Conservation (phyloP, 2,797 vertebrate species). For the Pantherophis alleghaniensis region DNA sequence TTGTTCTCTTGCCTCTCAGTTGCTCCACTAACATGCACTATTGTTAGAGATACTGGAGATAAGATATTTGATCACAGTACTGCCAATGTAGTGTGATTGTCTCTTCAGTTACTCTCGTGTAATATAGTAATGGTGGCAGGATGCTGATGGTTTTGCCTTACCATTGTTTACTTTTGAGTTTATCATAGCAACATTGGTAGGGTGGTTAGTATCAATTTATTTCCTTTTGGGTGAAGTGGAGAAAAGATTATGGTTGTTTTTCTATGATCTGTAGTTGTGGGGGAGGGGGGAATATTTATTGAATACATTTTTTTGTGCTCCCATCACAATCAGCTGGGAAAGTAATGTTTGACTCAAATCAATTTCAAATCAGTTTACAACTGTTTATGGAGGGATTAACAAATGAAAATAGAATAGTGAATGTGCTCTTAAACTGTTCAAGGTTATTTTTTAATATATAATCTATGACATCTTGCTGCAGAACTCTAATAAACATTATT, state of each 20-base stretch:
- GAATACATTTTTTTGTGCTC: background rate
- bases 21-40: background rate
- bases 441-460: background rate
- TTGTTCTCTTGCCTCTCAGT: background rate
- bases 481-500: slow-evolving; percentile 46
- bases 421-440: background rate
- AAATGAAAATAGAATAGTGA: background rate
- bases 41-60: background rate
- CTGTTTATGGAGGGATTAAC: background rate
- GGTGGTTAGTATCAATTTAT: background rate
- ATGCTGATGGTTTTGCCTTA: background rate
- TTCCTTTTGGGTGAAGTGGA: background rate
- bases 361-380: background rate
- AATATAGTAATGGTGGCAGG: background rate
- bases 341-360: background rate
- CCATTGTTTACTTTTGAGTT: background rate
- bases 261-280: background rate
- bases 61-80: background rate
- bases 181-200: background rate
- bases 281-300: background rate
- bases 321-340: background rate
- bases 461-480: slow-evolving; percentile 14
- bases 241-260: background rate
- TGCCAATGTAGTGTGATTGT: background rate
- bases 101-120: background rate